Evolutionary conservation across 2,888 invertebrate genomes (phyloP), one percentile per base, ranked within the genome.

Genomic region (Amphimallon solstitiale): DNA sequence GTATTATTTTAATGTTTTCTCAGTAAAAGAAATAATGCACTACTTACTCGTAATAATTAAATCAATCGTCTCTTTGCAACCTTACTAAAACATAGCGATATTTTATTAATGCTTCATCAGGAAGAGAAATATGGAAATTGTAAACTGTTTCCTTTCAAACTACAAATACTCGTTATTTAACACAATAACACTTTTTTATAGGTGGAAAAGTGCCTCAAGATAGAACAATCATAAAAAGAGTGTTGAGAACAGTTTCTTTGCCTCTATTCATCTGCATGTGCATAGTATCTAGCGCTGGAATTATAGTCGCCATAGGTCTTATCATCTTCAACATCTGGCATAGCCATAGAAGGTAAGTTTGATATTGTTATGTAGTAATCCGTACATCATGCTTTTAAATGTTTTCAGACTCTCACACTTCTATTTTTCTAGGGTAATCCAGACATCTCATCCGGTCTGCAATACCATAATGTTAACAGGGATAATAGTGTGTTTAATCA

Each of bases 381-480:
- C 52, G 1, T 14, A 2, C 15, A 52, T 46, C 49, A 35, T 49
- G 5, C 7, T 15, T 46, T 46, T 6, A 14, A 12, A 17, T 10
- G n/a, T n/a, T n/a, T n/a, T n/a, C n/a, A n/a, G n/a, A n/a, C n/a
- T n/a, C n/a, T n/a, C n/a, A n/a, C n/a, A n/a, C n/a, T n/a, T n/a
- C n/a, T n/a, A 14, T 52, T 65, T 70, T 82, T 83, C 19, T 85
- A 98, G 98, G 83, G 95, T 97, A 63, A 97, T 99, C 77, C 92
- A 94, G 78, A 92, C 95, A 80, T 98, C 98, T 5, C 98, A 98
- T 86, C 98, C 98, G 2, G 93, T 93, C 34, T 96, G 98, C 84
- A 99, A 99, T 85, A 97, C 95, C 63, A 92, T 98, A 70, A 96
- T 98, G 92, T 85, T 98, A 63, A 88, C 92, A 68, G 99, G 99